Conservation (phyloP, 2,888 invertebrate species). For the Pterobdella sp. region DNA sequence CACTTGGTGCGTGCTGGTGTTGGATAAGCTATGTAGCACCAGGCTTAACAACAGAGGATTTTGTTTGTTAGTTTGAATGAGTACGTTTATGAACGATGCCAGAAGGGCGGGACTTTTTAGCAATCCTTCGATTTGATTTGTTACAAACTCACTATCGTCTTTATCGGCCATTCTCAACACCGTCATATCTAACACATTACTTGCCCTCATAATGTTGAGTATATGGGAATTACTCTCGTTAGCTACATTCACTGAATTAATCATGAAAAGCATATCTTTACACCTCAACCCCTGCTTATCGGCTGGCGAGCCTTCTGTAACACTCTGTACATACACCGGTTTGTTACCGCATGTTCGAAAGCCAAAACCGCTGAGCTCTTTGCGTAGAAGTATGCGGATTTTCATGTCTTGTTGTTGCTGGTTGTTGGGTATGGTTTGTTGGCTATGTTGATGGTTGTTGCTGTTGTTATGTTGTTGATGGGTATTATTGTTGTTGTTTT, state of each 20-base stretch:
- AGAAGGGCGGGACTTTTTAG: slow-evolving; percentile 21
- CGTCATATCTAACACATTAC: neutral
- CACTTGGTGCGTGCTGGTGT: neutral
- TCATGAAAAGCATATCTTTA: neutral
- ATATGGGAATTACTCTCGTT: neutral
- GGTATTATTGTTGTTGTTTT: neutral
- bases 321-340: neutral
- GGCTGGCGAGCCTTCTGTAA: neutral
- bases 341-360: neutral
- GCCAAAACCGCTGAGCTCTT: neutral
- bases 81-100: slow-evolving; percentile 15
- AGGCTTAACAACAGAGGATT: slow-evolving; percentile 8
- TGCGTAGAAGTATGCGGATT: neutral
- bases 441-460: neutral
- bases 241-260: neutral
- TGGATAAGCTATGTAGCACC: slow-evolving; percentile 2
- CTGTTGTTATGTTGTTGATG: neutral
- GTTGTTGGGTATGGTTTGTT: neutral
- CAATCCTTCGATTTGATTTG: slow-evolving; percentile 18
- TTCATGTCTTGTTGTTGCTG: neutral
- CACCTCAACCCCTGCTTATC: neutral
- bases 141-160: neutral
- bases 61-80: slow-evolving; percentile 18
- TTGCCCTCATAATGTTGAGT: neutral
- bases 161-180: neutral